Base-by-base conservation (phyloP, 1,140 invertebrate genomes). In the Magallana ariakensis region DNA sequence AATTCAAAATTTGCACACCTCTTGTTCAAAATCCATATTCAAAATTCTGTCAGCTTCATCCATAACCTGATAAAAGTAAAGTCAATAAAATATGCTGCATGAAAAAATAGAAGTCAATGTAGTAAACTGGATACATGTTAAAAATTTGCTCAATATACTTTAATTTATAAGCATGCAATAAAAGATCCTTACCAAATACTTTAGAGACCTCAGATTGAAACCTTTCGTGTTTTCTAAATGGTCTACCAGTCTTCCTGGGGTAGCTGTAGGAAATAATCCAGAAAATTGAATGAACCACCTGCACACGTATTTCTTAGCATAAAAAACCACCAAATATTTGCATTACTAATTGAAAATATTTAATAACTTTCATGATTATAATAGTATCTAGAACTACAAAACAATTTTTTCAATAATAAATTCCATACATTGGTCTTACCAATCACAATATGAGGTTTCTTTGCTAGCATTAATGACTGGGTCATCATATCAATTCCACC, bases 401-500 rank as follows among this genome's bases (percentile, higher is more conserved):
- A 19, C 7, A 1, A 15, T 82, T 46, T 46, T 5, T 46, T 46
- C 33, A 46, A 46, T 46, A 46, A 5, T 46, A 46, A 46, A 46
- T 46, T 5, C 33, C 2, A 46, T 46, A 4, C 33, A 46, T 16
- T 80, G 15, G 26, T 86, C 92, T 92, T 91, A 95, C 95, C 95
- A 87, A 99, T 98, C 80, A 99, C 96, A 87, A 99, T 97, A 92
- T 99, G 98, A 13, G 98, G 98, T 92, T 99, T 99, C 93, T 99
- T 99, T 0, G 98, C 97, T 22, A 99, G 94, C 90, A 97, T 96
- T 75, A 99, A 94, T 0, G 97, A 96, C 94, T 99, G 99, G 0
- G 97, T 96, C 91, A 98, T 97, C 98, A 99, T 99, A 93, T 99
- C 98, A 96, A 99, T 98, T 4, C 99, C 99, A 85, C 99, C 99